These are phyloP conservation scores for Pogonognathellus flavescens DNA, from an alignment of 1,140 invertebrate genomes.

Conservation along the genomic window DNA sequence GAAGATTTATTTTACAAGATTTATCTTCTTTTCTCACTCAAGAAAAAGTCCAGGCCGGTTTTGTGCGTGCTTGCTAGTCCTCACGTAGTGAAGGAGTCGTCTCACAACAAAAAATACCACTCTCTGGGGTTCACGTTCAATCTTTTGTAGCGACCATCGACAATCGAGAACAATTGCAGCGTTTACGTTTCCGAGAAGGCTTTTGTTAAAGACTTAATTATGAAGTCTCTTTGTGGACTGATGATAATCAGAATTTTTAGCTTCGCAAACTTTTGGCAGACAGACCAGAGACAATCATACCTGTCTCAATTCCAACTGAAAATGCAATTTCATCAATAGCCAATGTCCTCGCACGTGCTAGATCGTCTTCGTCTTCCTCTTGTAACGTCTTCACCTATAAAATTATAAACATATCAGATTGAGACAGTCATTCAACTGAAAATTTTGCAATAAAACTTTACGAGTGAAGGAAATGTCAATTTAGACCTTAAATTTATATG, in stretches of 20 bases:
- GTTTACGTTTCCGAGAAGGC: neutral
- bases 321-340: neutral
- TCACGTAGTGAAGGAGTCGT: neutral
- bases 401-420: no score
- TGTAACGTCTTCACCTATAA: no score
- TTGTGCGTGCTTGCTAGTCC: neutral
- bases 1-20: conserved; percentile 1
- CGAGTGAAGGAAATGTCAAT: no score
- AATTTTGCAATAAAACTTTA: no score
- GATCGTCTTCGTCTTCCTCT: no score
- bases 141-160: neutral
- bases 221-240: neutral
- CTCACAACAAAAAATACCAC: neutral
- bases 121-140: conserved; percentile 11
- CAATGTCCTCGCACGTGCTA: neutral
- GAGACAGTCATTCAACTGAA: no score
- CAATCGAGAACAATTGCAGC: neutral
- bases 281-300: neutral
- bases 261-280: neutral
- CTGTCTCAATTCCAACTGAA: neutral
- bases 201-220: neutral
- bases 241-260: neutral
- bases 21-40: neutral
- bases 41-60: conserved; percentile 1
- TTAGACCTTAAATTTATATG: no score